A percentile compares a stretch with the other conserved stretches of the same genome.
phyloP scores from a whole-genome alignment of 2,113 vertebrate genomes.

The Prunella fulvescens region DNA sequence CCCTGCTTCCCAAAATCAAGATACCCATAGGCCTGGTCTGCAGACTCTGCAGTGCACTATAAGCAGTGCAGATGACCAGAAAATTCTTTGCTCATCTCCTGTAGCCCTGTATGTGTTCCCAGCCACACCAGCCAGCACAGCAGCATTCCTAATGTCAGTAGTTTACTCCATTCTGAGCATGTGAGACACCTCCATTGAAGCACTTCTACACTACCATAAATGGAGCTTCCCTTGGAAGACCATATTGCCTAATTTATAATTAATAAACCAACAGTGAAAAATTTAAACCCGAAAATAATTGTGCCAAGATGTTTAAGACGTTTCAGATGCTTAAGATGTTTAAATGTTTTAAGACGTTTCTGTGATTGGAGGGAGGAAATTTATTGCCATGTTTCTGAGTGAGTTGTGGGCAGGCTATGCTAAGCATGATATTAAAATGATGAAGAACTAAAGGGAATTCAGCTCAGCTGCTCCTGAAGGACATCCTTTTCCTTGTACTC shows the following conservation, averaged over 20 bases:
- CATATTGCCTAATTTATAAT: neutral
- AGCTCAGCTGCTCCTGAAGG: neutral
- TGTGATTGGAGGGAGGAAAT: neutral
- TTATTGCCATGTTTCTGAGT: neutral
- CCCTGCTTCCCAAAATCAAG: neutral
- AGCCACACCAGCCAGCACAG: neutral
- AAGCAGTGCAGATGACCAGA: neutral
- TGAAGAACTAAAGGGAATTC: neutral
- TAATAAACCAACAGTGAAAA: neutral
- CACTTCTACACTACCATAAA: neutral
- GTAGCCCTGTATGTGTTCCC: neutral
- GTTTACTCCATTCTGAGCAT: neutral
- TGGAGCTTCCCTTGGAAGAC: neutral
- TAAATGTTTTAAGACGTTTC: neutral
- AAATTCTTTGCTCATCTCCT: neutral
- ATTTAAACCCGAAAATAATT: neutral
- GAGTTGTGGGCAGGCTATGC: neutral
- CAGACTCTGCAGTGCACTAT: neutral
- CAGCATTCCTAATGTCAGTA: neutral
- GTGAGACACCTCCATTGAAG: neutral
- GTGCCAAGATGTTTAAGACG: neutral
- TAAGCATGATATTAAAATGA: neutral
- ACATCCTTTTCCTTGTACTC: neutral
- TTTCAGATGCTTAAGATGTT: too few relatives aligned
- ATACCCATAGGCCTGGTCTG: neutral